These are phyloP conservation scores for Heteropelma amictum DNA, from an alignment of 2,888 invertebrate species.

Conservation along the genomic window DNA sequence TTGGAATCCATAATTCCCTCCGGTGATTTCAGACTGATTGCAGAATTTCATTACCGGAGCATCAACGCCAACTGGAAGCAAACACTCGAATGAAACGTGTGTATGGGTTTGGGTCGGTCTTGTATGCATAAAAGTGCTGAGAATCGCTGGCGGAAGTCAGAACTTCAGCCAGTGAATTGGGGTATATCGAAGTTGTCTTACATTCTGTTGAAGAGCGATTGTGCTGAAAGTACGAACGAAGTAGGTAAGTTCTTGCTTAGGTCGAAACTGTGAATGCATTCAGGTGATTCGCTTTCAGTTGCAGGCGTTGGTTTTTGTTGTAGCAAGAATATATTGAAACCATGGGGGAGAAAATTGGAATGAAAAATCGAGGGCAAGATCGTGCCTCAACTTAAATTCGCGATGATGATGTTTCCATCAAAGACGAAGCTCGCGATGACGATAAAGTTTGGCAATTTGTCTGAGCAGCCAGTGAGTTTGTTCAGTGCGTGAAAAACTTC, in stretches of 20 bases:
- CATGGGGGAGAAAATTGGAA: too few relatives aligned
- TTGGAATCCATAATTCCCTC: constrained; percentile 48
- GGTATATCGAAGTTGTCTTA: background rate
- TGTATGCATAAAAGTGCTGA: constrained; percentile 41
- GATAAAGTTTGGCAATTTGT: too few relatives aligned
- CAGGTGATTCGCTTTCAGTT: background rate
- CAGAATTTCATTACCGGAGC: constrained; percentile 53
- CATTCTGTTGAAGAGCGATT: constrained; percentile 12
- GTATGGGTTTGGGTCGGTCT: constrained; percentile 14
- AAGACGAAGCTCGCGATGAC: too few relatives aligned
- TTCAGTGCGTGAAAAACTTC: too few relatives aligned
- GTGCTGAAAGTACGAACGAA: constrained; percentile 8
- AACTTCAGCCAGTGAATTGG: constrained; percentile 35
- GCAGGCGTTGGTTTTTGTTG: too few relatives aligned
- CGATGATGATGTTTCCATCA: too few relatives aligned
- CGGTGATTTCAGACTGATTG: constrained; percentile 53
- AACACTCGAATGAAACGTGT: constrained; percentile 23
- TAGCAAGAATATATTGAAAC: too few relatives aligned
- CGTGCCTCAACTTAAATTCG: too few relatives aligned
- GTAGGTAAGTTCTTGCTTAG: constrained; percentile 27
- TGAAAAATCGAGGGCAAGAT: too few relatives aligned
- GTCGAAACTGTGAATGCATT: background rate
- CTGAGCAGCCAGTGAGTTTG: too few relatives aligned
- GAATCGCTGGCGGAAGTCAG: constrained; percentile 40
- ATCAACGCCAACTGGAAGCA: constrained; percentile 19